Conservation (phyloP, 2,113 vertebrate genomes). For the Cichladusa arquata region DNA sequence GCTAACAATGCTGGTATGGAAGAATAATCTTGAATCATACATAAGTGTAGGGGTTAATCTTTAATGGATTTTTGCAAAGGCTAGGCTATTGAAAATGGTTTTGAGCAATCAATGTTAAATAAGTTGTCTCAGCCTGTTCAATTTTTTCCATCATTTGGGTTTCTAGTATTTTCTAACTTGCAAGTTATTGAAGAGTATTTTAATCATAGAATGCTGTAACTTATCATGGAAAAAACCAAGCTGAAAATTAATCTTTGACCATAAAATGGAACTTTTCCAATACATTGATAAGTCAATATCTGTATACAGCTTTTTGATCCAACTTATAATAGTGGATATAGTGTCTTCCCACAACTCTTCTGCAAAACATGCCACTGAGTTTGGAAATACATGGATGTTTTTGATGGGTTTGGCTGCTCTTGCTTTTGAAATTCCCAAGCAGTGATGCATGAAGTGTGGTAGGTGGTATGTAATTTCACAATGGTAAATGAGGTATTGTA, state of each 20-base stretch:
- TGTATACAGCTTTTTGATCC: background rate
- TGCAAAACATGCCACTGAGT: background rate
- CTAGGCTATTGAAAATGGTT: background rate
- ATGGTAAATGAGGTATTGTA: background rate
- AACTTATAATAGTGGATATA: background rate
- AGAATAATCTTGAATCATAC: background rate
- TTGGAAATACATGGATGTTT: background rate
- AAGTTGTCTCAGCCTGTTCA: background rate
- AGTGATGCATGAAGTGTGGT: constrained; percentile 21
- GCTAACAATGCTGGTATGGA: background rate
- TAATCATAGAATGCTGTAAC: background rate
- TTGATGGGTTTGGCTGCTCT: background rate
- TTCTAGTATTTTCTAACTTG: background rate
- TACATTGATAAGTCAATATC: background rate
- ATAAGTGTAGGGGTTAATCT: too few relatives aligned
- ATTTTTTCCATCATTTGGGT: background rate
- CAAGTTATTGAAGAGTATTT: background rate
- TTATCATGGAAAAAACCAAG: background rate
- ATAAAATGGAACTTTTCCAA: background rate
- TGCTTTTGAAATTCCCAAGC: background rate
- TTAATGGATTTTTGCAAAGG: background rate
- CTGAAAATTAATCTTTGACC: background rate
- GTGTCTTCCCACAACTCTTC: background rate
- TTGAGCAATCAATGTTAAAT: background rate
- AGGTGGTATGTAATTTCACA: constrained; percentile 40